Base-by-base conservation (phyloP, 1,140 invertebrate genomes). In the Ylistrum balloti region DNA sequence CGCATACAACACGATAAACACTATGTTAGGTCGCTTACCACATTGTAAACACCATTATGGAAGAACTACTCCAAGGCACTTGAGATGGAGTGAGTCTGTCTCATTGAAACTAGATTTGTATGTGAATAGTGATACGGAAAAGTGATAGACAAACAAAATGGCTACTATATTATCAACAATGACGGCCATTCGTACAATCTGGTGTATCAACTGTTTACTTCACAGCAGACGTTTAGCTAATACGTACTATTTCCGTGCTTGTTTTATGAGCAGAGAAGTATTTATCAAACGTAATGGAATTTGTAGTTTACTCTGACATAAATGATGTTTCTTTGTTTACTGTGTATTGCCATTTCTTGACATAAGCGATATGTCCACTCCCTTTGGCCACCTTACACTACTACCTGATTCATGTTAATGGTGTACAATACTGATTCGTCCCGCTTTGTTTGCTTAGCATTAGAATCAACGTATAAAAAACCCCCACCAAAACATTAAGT, bases 211-310 rank as follows among this genome's bases (percentile, higher is more conserved):
- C 2, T 74, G 56, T 74, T 74, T 74, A 74, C 56, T n/a, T 74
- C 56, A 0, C 2, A 74, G 56, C 56, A 74, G 56, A 74, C 56
- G 56, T n/a, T 74, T 1, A n/a, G 56, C 56, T 28, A 74, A 9
- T 74, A 17, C 22, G 45, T 48, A 48, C 45, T 48, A 48, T 48
- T 20, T 74, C 5, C 56, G 56, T 28, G 56, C 56, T 74, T 74
- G n/a, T 74, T 74, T n/a, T 28, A 74, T 74, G 56, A 74, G 56
- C 22, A 74, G 56, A 74, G n/a, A 74, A 74, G 56, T 74, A 74
- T 74, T 74, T 74, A 74, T 74, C 56, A 74, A 74, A 74, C 56
- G 56, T 74, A 74, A 74, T 74, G 56, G 56, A 74, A 22, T n/a
- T 74, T 74, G 56, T 74, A n/a, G 56, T 74, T 28, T 74, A 74